phyloP scores from a whole-genome alignment of 2,888 invertebrate species.

The Prosopocoilus inquinatus region DNA sequence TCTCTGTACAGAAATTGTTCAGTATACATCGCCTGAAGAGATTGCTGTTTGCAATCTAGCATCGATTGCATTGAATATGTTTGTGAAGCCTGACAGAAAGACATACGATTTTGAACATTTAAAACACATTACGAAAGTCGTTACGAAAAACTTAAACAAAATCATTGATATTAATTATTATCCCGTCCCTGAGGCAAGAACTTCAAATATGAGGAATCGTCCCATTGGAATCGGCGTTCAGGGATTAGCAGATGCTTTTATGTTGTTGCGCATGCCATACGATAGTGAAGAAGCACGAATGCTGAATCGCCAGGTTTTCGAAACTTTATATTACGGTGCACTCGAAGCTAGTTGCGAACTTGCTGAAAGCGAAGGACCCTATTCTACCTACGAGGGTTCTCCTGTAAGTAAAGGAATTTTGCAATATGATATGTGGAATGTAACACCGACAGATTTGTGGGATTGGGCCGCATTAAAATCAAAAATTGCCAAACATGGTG shows the following conservation, averaged over 20 bases:
- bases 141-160: constrained; percentile 90
- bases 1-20: constrained; percentile 96
- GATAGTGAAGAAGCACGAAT: constrained; percentile 82
- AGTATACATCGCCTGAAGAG: constrained; percentile 90
- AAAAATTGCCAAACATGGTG: constrained; percentile 83
- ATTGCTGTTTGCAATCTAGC: constrained; percentile 98
- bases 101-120: constrained; percentile 86
- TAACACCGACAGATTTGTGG: constrained; percentile 82
- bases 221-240: constrained; percentile 95
- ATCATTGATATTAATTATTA: constrained; percentile 97
- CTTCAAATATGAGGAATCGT: constrained; percentile 83
- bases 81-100: constrained; percentile 71
- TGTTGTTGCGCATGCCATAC: constrained; percentile 89
- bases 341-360: constrained; percentile 94
- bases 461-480: constrained; percentile 82
- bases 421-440: constrained; percentile 98
- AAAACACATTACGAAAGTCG: constrained; percentile 81
- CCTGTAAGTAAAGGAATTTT: constrained; percentile 94
- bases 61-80: constrained; percentile 95
- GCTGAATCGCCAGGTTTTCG: constrained; percentile 94
- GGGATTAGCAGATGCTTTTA: constrained; percentile 95
- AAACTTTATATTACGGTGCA: constrained; percentile 97
- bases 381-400: constrained; percentile 87
- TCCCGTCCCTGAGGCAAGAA: constrained; percentile 84
- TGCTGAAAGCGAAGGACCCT: constrained; percentile 79